These are phyloP conservation scores for Ornithorhynchus anatinus DNA, from an alignment of 2,113 vertebrate species.

Conservation along the genomic window DNA sequence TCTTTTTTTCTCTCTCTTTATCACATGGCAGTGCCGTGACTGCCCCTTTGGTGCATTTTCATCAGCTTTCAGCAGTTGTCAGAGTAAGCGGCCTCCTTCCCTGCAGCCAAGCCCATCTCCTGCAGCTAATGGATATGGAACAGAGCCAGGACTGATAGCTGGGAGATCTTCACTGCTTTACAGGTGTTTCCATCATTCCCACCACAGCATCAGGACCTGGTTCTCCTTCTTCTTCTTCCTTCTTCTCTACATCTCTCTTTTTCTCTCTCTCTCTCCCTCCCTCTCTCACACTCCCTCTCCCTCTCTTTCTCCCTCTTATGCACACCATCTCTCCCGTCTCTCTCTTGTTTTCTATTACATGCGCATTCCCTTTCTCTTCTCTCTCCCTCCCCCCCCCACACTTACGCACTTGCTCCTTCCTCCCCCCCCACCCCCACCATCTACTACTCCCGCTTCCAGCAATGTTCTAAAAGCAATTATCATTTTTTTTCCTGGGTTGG, in stretches of 20 bases:
- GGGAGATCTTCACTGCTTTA: slow-evolving; percentile 63
- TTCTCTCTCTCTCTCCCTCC: slow-evolving; percentile 26
- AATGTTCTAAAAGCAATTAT: too few species aligned
- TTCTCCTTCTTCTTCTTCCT: slow-evolving; percentile 39
- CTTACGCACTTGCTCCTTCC: too few species aligned
- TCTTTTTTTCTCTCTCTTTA: background rate
- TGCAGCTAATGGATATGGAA: slow-evolving; percentile 69
- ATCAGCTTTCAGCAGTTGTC: background rate
- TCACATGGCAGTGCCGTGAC: background rate
- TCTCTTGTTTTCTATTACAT: background rate
- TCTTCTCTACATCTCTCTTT: slow-evolving; percentile 6
- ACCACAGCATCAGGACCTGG: slow-evolving; percentile 43
- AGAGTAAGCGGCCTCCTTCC: background rate
- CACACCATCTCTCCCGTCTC: background rate
- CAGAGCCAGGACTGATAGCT: slow-evolving; percentile 68
- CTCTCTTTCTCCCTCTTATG: background rate
- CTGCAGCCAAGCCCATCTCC: background rate
- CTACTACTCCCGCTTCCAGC: background rate
- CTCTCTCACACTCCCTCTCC: too few species aligned
- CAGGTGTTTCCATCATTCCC: slow-evolving; percentile 69
- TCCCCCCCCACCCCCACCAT: background rate
- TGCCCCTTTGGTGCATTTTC: background rate
- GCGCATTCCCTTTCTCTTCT: background rate
- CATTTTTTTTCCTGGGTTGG: background rate
- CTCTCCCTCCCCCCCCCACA: background rate